These are phyloP conservation scores for Linyphia triangularis DNA, from an alignment of 2,888 invertebrate genomes.

Conservation along the genomic window DNA sequence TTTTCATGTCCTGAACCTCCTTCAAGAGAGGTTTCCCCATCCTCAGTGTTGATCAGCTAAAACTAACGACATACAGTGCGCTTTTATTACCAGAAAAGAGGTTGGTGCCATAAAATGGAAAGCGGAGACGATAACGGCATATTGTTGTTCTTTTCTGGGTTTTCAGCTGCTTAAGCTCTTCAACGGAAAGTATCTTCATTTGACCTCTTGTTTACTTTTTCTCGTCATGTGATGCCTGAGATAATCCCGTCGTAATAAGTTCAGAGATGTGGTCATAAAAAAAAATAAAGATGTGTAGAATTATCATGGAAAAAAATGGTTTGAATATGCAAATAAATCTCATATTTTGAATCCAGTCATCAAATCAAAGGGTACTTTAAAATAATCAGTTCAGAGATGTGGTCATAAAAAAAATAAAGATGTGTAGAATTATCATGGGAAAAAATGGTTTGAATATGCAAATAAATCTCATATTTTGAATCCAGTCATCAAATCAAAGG, in stretches of 20 bases:
- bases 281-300: neutral
- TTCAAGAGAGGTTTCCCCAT: too few species aligned
- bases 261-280: neutral
- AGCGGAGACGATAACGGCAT: neutral
- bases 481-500: too few species aligned
- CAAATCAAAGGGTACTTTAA: too few species aligned
- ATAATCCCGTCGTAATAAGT: conserved; percentile 13
- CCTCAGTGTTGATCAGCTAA: neutral
- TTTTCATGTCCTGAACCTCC: too few species aligned
- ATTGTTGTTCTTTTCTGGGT: neutral
- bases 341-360: too few species aligned
- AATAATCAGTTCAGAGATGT: neutral
- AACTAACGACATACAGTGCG: neutral
- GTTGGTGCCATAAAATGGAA: neutral
- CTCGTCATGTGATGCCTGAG: conserved; percentile 5
- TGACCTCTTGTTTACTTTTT: conserved; percentile 13
- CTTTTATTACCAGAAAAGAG: neutral
- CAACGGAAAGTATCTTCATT: conserved; percentile 1
- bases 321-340: too few species aligned
- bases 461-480: too few species aligned
- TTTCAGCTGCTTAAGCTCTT: conserved; percentile 2
- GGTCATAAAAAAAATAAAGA: neutral
- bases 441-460: too few species aligned
- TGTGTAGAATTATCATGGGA: neutral
- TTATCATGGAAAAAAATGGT: too few species aligned